Evolutionary conservation across 2,797 vertebrate species (phyloP).

Genomic region (Parauchenoglanis ngamensis): DNA sequence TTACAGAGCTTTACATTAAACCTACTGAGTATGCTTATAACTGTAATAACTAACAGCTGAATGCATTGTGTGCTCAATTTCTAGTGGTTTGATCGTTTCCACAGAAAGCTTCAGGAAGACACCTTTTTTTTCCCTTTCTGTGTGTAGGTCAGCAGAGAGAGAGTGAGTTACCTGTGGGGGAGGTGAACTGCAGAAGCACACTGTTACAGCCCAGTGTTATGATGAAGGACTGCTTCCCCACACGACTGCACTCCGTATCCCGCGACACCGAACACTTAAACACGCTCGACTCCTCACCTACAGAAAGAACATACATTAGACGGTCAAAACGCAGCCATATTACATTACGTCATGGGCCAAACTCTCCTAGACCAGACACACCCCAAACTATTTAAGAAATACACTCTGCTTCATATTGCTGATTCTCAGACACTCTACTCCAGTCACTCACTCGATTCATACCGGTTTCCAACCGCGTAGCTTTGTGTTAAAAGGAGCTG

Average conservation of each 20-base stretch:
- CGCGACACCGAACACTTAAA: constrained; percentile 91
- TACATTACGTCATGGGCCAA: background rate
- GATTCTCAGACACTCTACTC: background rate
- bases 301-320: constrained; percentile 5
- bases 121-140: background rate
- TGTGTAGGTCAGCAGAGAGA: background rate
- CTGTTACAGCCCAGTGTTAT: constrained; percentile 94
- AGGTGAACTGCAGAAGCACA: constrained; percentile 92
- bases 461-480: background rate
- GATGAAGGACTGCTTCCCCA: constrained; percentile 97
- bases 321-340: background rate
- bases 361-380: background rate
- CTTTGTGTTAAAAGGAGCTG: background rate
- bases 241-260: constrained; percentile 93
- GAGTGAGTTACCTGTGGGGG: constrained; percentile 79
- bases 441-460: background rate
- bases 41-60: background rate
- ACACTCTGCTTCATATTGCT: background rate
- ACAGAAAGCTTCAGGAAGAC: background rate
- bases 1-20: background rate
- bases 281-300: constrained; percentile 89
- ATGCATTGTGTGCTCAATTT: background rate
- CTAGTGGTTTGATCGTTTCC: background rate
- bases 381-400: background rate
- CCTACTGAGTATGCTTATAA: background rate